These are phyloP conservation scores for Pseudochromis fuscus DNA, from an alignment of 2,797 vertebrate species.

Conservation along the genomic window DNA sequence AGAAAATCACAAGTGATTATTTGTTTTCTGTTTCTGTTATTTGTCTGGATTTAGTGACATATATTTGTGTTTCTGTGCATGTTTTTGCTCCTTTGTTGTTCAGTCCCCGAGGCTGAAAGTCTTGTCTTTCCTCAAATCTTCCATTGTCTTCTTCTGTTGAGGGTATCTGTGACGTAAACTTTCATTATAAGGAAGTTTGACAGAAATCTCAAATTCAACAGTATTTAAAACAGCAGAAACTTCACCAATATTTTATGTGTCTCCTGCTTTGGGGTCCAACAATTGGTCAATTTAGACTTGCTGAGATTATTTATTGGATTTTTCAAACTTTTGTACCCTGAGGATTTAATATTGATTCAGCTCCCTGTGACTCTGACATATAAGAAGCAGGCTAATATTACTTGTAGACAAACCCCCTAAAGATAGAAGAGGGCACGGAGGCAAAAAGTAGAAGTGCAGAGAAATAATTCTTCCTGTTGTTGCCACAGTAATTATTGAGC, in stretches of 20 bases:
- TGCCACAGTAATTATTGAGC: constrained; percentile 43
- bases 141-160: constrained; percentile 52
- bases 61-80: constrained; percentile 25
- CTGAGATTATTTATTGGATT: not conserved
- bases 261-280: constrained; percentile 23
- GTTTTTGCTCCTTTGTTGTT: constrained; percentile 65
- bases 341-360: constrained; percentile 13
- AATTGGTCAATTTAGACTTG: constrained; percentile 1
- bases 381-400: not conserved
- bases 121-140: constrained; percentile 56
- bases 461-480: constrained; percentile 42
- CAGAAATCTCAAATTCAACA: not conserved
- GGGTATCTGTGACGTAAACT: constrained; percentile 65
- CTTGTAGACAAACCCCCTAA: constrained; percentile 12
- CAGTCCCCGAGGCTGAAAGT: constrained; percentile 67
- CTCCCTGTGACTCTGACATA: constrained; percentile 7
- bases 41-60: not conserved
- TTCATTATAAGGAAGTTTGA: constrained; percentile 24
- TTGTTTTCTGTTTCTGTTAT: constrained; percentile 13
- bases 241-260: constrained; percentile 20
- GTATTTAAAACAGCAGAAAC: constrained; percentile 7
- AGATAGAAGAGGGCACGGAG: constrained; percentile 1
- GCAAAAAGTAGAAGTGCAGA: not conserved
- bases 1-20: constrained; percentile 4
- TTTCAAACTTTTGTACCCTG: constrained; percentile 9